Evolutionary conservation across 2,888 invertebrate genomes (phyloP).

Genomic region (Ennomos fuscantarius): DNA sequence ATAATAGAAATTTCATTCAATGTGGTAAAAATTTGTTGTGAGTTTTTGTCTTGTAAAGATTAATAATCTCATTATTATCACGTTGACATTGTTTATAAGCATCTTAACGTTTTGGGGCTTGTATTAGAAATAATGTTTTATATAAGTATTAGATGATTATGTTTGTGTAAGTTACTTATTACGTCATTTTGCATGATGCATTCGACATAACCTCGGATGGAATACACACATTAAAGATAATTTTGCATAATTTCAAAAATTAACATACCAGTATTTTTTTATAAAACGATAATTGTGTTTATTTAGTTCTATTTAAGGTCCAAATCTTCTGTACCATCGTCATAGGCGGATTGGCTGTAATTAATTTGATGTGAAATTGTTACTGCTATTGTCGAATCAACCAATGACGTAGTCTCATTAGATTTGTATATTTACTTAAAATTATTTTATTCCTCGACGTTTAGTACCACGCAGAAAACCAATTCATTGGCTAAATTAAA

Average conservation of each 20-base stretch:
- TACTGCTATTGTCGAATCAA: too few species aligned
- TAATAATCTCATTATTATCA: conserved; percentile 22
- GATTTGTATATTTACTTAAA: background rate
- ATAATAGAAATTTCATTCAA: background rate
- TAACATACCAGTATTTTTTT: too few species aligned
- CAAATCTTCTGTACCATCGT: too few species aligned
- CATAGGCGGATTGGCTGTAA: too few species aligned
- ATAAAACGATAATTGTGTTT: too few species aligned
- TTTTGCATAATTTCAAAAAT: too few species aligned
- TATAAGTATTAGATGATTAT: conserved; percentile 8
- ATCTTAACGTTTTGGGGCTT: conserved; percentile 12
- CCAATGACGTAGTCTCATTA: background rate
- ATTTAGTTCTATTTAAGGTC: too few species aligned
- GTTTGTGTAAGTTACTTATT: background rate
- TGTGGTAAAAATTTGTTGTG: conserved; percentile 8
- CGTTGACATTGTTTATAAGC: conserved; percentile 1
- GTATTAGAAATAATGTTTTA: conserved; percentile 1
- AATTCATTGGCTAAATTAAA: too few species aligned
- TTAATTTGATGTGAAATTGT: too few species aligned
- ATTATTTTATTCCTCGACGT: too few species aligned
- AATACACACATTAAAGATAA: background rate
- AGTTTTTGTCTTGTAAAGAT: conserved; percentile 30
- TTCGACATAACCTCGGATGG: background rate
- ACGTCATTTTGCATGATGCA: background rate
- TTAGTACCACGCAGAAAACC: too few species aligned